A percentile compares a stretch with the other conserved stretches of the same genome.
Evolutionary conservation across 2,888 invertebrate species (phyloP).

Genomic region (Lamproptera curius): DNA sequence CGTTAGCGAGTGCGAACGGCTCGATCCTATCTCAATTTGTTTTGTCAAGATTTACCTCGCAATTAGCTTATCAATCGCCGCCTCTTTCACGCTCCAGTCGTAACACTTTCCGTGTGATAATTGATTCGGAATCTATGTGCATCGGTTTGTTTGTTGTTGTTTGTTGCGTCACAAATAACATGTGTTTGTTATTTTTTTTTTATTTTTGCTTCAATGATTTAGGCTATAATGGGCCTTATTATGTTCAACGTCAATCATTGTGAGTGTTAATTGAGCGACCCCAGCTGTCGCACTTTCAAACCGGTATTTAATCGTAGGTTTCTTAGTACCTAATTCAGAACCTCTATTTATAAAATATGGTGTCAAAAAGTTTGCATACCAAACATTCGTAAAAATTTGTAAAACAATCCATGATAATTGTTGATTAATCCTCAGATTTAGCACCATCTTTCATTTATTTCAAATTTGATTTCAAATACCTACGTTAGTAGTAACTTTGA

Average conservation of each 20-base stretch:
- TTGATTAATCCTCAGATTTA: too few relatives aligned
- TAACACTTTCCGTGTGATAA: not conserved
- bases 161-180: not conserved
- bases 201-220: not conserved
- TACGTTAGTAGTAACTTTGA: too few relatives aligned
- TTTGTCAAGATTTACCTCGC: constrained; percentile 39
- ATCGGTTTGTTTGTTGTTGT: not conserved
- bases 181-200: not conserved
- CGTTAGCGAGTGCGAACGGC: constrained; percentile 38
- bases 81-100: constrained; percentile 18
- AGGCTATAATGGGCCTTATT: not conserved
- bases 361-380: too few relatives aligned
- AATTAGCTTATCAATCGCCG: constrained; percentile 58
- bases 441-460: too few relatives aligned
- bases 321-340: not conserved
- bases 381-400: too few relatives aligned
- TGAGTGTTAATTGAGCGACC: not conserved
- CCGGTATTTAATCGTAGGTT: not conserved
- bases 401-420: too few relatives aligned
- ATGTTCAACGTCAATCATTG: not conserved
- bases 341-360: too few relatives aligned
- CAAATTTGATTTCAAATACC: too few relatives aligned
- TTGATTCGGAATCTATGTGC: constrained; percentile 19
- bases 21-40: constrained; percentile 50
- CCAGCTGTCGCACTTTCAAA: not conserved